phyloP scores from a whole-genome alignment of 2,888 invertebrate species.

The Tridacna crocea region DNA sequence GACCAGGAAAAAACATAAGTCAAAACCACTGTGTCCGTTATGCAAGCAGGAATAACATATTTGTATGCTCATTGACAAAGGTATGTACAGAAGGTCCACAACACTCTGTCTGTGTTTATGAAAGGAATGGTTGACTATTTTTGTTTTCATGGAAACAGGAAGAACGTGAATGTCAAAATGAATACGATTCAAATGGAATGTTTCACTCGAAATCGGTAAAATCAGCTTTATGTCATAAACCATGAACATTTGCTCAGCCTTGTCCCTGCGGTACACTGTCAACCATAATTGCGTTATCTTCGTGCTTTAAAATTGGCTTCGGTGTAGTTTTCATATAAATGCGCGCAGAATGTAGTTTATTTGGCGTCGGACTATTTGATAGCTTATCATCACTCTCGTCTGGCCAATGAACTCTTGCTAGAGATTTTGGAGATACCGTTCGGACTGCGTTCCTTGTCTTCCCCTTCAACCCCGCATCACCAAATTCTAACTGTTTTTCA shows the following conservation, averaged over 20 bases:
- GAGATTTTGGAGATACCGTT: slow-evolving; percentile 36
- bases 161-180: too few species aligned
- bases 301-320: slow-evolving; percentile 59
- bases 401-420: slow-evolving; percentile 54
- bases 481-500: slow-evolving; percentile 1
- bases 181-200: too few species aligned
- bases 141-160: too few species aligned
- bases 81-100: too few species aligned
- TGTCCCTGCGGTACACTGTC: slow-evolving; percentile 8
- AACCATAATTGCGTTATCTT: slow-evolving; percentile 23
- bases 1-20: too few species aligned
- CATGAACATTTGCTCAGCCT: neutral
- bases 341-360: slow-evolving; percentile 47
- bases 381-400: slow-evolving; percentile 37
- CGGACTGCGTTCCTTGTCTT: slow-evolving; percentile 36
- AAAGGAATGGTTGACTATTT: too few species aligned
- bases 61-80: too few species aligned
- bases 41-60: too few species aligned
- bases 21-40: too few species aligned
- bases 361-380: slow-evolving; percentile 31
- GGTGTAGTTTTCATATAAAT: slow-evolving; percentile 58
- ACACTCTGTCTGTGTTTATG: too few species aligned
- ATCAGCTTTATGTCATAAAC: too few species aligned
- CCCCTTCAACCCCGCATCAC: neutral
- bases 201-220: too few species aligned